Conservation (phyloP, 2,888 invertebrate species). For the Drosophila recens region DNA sequence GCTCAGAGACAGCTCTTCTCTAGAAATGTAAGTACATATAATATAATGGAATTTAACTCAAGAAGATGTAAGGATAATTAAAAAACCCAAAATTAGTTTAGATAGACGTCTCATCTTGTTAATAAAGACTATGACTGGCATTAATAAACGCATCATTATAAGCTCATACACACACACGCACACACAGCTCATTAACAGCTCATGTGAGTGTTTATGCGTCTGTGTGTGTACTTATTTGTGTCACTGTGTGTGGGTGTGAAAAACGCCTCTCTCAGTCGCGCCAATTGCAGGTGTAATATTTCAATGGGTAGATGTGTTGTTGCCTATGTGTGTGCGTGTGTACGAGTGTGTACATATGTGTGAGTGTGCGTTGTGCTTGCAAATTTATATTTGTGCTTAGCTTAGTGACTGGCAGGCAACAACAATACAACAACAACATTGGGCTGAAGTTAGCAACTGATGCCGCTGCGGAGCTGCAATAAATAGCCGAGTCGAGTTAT, state of each 20-base stretch:
- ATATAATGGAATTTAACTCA: conserved; percentile 36
- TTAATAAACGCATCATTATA: conserved; percentile 70
- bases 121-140: conserved; percentile 72
- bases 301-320: conserved; percentile 58
- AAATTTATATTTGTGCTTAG: conserved; percentile 75
- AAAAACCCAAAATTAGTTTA: conserved; percentile 64
- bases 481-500: conserved; percentile 72
- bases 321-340: conserved; percentile 10
- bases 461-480: conserved; percentile 62
- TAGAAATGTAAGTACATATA: not conserved
- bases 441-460: conserved; percentile 53
- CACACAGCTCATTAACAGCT: conserved; percentile 41
- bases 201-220: conserved; percentile 16
- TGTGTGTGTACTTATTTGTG: conserved; percentile 51
- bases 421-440: conserved; percentile 34
- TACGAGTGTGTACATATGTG: not conserved
- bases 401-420: conserved; percentile 58
- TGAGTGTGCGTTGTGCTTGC: conserved; percentile 39
- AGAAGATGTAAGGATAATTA: conserved; percentile 50
- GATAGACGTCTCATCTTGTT: conserved; percentile 57
- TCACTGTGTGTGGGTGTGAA: conserved; percentile 50
- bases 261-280: conserved; percentile 46
- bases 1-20: not conserved
- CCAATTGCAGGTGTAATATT: conserved; percentile 80
- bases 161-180: conserved; percentile 25